A percentile compares a stretch with the other conserved stretches of the same genome.
Evolutionary conservation across 2,113 vertebrate genomes (phyloP).

Genomic region (Mungos mungo): DNA sequence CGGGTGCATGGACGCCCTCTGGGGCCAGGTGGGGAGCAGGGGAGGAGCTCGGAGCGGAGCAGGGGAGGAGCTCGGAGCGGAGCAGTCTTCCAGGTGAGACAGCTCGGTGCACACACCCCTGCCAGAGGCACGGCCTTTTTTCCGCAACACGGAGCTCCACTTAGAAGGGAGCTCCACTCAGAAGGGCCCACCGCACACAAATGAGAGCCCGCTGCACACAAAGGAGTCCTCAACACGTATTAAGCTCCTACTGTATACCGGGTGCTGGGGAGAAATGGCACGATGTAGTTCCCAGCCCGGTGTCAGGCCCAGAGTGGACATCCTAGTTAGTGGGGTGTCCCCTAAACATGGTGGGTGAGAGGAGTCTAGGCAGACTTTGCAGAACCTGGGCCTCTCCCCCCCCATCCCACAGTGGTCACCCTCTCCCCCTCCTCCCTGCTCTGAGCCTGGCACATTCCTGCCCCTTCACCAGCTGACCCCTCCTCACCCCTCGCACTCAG

Average conservation of each 20-base stretch:
- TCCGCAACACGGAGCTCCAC: background rate
- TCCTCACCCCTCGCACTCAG: background rate
- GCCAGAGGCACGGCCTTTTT: background rate
- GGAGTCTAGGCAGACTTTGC: background rate
- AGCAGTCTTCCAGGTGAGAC: background rate
- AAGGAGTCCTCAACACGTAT: background rate
- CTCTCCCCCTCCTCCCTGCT: background rate
- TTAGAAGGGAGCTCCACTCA: too few relatives aligned
- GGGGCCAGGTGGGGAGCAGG: background rate
- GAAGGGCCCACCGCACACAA: background rate
- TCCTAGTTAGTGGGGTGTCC: background rate
- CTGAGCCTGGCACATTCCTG: background rate
- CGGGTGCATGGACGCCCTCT: too few relatives aligned
- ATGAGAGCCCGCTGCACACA: accelerated
- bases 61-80: background rate
- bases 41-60: background rate
- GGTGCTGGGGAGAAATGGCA: too few relatives aligned
- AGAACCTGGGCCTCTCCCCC: background rate
- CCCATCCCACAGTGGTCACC: background rate
- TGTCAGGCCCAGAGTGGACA: background rate
- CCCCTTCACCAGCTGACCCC: background rate
- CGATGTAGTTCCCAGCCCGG: background rate
- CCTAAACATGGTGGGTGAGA: background rate
- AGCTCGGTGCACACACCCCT: background rate
- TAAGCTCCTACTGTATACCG: background rate